Base-by-base conservation (phyloP, 2,113 vertebrate genomes). In the Sapajus apella region DNA sequence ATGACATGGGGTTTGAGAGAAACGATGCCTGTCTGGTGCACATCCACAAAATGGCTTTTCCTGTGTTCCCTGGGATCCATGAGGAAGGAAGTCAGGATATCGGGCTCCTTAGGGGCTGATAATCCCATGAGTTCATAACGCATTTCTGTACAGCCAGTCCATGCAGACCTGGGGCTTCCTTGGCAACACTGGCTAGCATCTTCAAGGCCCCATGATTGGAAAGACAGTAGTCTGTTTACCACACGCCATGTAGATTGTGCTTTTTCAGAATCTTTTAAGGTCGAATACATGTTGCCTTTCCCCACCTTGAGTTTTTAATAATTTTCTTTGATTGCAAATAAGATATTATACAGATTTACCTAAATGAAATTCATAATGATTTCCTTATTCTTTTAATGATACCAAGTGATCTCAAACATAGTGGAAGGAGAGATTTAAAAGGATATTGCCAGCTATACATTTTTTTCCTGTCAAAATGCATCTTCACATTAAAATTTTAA, bases 221-320 rank as follows among this genome's bases (percentile, higher is more conserved):
- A 52, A 2, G 2, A 47, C 87, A 64, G 97, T 92, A 97, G 97
- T 90, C 96, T 91, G 73, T 88, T 87, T 80, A 79, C 79, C 47
- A 88, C 95, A 70, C 52, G 83, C 35, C 85, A 21, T 10, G 89
- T 47, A 84, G 55, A 91, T n/a, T 52, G 43, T 86, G 70, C 50
- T 90, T 95, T 96, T 96, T 94, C 87, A 87, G 87, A 16, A 83
- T 73, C 12, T 10, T 7, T 21, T 27, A 50, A 61, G 52, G 23
- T 4, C 61, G 61, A 87, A 12, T 20, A 16, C 58, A 43, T 27
- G 17, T 20, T 47, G 16, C 16, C n/a, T 45, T 56, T 61, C 21
- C 43, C 2, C 17, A 30, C 23, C 23, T 32, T 18, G 27, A 16
- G 27, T n/a, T 83, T 87, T 56, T 66, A 82, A 75, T 77, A 84